A percentile compares a stretch with the other conserved stretches of the same genome.
phyloP scores from a whole-genome alignment of 2,888 invertebrate species.

The Volucella inflata region DNA sequence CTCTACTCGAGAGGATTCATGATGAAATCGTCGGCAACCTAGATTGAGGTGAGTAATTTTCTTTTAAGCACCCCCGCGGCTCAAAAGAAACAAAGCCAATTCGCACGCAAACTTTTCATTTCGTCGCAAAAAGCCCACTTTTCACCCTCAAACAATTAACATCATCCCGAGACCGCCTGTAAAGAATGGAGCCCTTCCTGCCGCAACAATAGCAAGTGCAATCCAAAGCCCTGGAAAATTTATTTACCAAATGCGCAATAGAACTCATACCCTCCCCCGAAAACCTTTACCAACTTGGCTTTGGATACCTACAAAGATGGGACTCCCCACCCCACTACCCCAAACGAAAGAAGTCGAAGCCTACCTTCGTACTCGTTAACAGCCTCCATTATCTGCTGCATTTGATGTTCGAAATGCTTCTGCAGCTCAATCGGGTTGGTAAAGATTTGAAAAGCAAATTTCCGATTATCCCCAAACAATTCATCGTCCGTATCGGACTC shows the following conservation, averaged over 20 bases:
- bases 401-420: slow-evolving; percentile 86
- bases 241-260: slow-evolving; percentile 39
- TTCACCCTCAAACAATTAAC: neutral
- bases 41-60: too few relatives aligned
- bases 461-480: slow-evolving; percentile 82
- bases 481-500: slow-evolving; percentile 84
- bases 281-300: neutral
- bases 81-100: neutral
- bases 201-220: neutral
- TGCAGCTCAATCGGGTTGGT: slow-evolving; percentile 86
- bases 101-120: neutral
- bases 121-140: neutral
- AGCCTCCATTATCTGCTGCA: slow-evolving; percentile 85
- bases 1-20: too few relatives aligned
- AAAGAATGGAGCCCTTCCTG: neutral
- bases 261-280: neutral
- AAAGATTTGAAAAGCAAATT: slow-evolving; percentile 85
- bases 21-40: too few relatives aligned
- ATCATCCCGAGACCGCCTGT: neutral
- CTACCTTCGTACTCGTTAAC: slow-evolving; percentile 83
- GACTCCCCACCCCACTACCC: neutral
- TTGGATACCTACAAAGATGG: neutral
- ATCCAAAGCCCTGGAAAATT: neutral
- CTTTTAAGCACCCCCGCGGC: too few relatives aligned
- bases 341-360: neutral